Conservation (phyloP, 2,888 invertebrate genomes). For the Sisyra terminalis region DNA sequence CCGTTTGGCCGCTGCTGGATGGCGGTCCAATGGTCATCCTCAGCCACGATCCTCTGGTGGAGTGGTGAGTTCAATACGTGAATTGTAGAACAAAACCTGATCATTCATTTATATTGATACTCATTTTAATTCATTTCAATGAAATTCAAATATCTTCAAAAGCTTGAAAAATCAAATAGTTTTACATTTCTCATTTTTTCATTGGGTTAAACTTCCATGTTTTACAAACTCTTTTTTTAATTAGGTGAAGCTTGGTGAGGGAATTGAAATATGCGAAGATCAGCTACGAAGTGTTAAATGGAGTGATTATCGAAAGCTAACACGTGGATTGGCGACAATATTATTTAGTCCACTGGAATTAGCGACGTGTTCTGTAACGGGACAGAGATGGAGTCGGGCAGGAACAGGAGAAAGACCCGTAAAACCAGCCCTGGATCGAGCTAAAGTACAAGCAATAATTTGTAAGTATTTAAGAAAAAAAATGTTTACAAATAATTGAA, state of each 20-base stretch:
- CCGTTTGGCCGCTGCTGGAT: conserved; percentile 1
- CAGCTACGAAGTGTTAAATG: conserved; percentile 53
- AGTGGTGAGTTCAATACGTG: conserved; percentile 3
- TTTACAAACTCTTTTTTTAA: too few species aligned
- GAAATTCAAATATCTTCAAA: too few species aligned
- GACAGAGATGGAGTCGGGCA: conserved; percentile 59
- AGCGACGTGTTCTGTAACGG: conserved; percentile 58
- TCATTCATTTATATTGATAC: not conserved
- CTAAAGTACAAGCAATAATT: conserved; percentile 59
- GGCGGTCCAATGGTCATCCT: conserved; percentile 1
- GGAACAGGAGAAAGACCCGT: conserved; percentile 57
- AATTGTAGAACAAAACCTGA: too few species aligned
- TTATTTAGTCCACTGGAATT: conserved; percentile 56
- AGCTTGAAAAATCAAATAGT: too few species aligned
- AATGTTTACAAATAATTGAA: too few species aligned
- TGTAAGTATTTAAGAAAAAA: conserved; percentile 26
- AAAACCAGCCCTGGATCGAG: conserved; percentile 53
- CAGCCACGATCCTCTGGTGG: not conserved
- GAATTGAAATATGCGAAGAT: conserved; percentile 55
- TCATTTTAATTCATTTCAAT: too few species aligned
- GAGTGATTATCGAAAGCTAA: conserved; percentile 58
- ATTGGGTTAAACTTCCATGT: too few species aligned
- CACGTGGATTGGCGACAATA: conserved; percentile 55
- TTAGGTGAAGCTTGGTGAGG: conserved; percentile 54
- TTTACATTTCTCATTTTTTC: too few species aligned